A percentile compares a stretch with the other conserved stretches of the same genome.
Conservation (phyloP, 2,797 vertebrate genomes). For the Lithobates sylvaticus region DNA sequence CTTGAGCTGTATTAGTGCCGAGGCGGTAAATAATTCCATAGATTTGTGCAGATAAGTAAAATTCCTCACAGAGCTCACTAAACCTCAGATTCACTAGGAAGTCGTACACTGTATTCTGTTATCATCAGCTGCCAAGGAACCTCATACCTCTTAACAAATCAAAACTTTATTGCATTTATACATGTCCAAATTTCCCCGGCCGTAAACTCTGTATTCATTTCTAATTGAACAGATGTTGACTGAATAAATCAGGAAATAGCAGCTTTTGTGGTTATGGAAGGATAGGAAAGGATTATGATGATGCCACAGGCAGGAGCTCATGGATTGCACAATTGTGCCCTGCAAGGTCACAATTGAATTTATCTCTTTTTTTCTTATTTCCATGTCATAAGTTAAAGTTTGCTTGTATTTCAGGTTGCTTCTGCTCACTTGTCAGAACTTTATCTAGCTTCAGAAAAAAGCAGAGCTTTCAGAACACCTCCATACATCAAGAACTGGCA, state of each 20-base stretch:
- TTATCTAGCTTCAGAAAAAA: too few species aligned
- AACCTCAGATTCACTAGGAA: not conserved
- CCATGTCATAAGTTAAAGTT: not conserved
- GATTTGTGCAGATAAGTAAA: not conserved
- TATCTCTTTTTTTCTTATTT: not conserved
- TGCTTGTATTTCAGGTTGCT: too few species aligned
- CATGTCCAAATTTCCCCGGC: not conserved
- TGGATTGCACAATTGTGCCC: conserved; percentile 4
- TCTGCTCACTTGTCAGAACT: too few species aligned
- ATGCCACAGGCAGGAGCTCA: conserved; percentile 9
- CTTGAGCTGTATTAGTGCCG: too few species aligned
- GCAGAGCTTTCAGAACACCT: too few species aligned
- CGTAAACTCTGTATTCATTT: not conserved
- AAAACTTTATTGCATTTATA: not conserved
- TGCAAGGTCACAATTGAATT: not conserved
- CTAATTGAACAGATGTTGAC: conserved; percentile 26
- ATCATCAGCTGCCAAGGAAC: not conserved
- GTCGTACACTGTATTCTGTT: not conserved
- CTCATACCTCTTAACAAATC: not conserved
- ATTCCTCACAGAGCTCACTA: not conserved
- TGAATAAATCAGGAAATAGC: conserved; percentile 33
- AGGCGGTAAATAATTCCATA: too few species aligned
- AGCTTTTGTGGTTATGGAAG: conserved; percentile 13
- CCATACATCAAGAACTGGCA: too few species aligned
- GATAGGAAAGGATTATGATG: not conserved